phyloP scores from a whole-genome alignment of 2,888 invertebrate genomes.

The Stegana nigrithorax region DNA sequence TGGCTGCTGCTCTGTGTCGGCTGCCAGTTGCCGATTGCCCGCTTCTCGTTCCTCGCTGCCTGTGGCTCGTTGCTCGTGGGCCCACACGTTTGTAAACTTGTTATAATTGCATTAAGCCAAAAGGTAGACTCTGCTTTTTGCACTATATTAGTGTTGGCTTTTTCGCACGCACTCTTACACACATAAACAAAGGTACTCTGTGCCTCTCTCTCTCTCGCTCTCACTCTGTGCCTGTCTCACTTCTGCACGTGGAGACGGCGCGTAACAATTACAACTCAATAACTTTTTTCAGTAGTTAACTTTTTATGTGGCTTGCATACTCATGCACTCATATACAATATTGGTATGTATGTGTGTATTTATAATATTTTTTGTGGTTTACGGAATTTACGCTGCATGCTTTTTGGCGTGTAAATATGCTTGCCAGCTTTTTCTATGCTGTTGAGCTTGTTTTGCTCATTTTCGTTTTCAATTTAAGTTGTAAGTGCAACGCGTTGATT shows the following conservation, averaged over 20 bases:
- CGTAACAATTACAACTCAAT: constrained; percentile 56
- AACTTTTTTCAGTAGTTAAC: constrained; percentile 47
- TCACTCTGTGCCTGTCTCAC: background rate
- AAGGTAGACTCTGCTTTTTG: constrained; percentile 45
- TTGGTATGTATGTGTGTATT: constrained; percentile 26
- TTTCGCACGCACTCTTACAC: background rate
- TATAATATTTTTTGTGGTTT: constrained; percentile 32
- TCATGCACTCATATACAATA: background rate
- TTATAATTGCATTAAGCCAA: constrained; percentile 55
- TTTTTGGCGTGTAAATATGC: constrained; percentile 3
- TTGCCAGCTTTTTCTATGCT: background rate
- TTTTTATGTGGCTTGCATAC: constrained; percentile 39
- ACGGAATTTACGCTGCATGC: constrained; percentile 19
- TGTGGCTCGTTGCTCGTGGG: background rate
- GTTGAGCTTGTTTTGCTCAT: background rate
- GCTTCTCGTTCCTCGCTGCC: background rate
- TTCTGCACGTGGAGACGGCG: background rate
- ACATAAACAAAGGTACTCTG: background rate
- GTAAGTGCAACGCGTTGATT: constrained; percentile 18
- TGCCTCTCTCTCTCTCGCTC: background rate
- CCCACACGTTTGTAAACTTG: constrained; percentile 23
- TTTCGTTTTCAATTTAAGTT: constrained; percentile 33
- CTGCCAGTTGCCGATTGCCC: background rate
- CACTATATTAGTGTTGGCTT: background rate
- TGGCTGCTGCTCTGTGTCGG: background rate